Percentiles rank a stretch among this genome's conserved stretches.
These are phyloP conservation scores for Bhutanitis thaidina DNA, from an alignment of 2,888 invertebrate genomes.

Conservation along the genomic window DNA sequence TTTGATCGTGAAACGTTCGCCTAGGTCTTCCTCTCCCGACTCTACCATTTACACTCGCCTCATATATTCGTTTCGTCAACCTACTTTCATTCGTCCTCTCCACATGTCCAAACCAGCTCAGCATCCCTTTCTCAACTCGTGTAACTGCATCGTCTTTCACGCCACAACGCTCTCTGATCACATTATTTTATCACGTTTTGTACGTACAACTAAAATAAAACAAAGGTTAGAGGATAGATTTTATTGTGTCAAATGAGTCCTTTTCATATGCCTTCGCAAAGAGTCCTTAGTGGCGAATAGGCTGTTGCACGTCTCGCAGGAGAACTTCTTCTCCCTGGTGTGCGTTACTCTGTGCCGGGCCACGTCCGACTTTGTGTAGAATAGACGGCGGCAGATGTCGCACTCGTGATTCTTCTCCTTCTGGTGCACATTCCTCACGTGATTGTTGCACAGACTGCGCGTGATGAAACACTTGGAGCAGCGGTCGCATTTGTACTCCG, in stretches of 20 bases:
- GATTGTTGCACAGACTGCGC: constrained; percentile 56
- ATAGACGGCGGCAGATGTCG: constrained; percentile 53
- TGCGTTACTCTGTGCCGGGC: constrained; percentile 55
- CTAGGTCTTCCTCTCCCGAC: too few relatives aligned
- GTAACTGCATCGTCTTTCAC: too few relatives aligned
- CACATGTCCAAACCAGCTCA: too few relatives aligned
- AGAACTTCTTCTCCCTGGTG: constrained; percentile 54
- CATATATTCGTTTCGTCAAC: too few relatives aligned
- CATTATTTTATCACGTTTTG: too few relatives aligned
- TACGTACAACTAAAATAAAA: too few relatives aligned
- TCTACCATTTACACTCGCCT: too few relatives aligned
- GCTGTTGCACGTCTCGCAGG: constrained; percentile 48
- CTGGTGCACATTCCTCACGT: constrained; percentile 58
- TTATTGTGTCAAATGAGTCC: neutral
- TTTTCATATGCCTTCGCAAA: constrained; percentile 47
- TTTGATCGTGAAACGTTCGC: too few relatives aligned
- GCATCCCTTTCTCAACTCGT: too few relatives aligned
- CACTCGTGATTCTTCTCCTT: constrained; percentile 62
- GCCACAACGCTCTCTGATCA: too few relatives aligned
- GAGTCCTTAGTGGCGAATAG: constrained; percentile 61
- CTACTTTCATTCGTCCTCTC: too few relatives aligned
- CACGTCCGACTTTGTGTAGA: constrained; percentile 61
- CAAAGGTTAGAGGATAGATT: too few relatives aligned
- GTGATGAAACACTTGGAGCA: constrained; percentile 60
- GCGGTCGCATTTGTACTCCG: constrained; percentile 48